phyloP scores from a whole-genome alignment of 2,797 vertebrate species.

The Anolis apletophallus region DNA sequence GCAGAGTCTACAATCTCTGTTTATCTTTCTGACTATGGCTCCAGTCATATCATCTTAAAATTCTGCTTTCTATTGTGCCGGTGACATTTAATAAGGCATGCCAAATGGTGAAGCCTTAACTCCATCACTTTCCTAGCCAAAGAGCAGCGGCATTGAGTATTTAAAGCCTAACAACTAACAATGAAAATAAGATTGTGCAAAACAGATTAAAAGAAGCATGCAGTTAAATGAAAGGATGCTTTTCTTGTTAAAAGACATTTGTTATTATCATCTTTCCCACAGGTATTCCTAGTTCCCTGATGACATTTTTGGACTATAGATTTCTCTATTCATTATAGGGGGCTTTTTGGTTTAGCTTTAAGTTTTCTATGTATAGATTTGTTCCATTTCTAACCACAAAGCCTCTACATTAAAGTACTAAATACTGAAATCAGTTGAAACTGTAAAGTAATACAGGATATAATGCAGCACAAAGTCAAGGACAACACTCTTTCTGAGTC shows the following conservation, averaged over 20 bases:
- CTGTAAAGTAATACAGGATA: not conserved
- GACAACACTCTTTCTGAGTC: not conserved
- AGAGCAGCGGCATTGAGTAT: constrained; percentile 45
- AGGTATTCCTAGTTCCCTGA: not conserved
- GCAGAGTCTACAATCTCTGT: constrained; percentile 41
- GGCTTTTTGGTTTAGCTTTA: not conserved
- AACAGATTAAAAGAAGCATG: constrained; percentile 19
- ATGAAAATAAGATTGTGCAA: not conserved
- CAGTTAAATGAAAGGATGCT: constrained; percentile 18
- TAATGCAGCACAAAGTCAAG: not conserved
- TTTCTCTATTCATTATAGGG: not conserved
- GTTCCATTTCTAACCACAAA: not conserved
- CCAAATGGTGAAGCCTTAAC: constrained; percentile 35
- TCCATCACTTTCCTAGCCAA: constrained; percentile 49
- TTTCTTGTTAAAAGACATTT: constrained; percentile 6
- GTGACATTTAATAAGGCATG: constrained; percentile 33
- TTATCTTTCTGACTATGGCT: constrained; percentile 50
- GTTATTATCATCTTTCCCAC: not conserved
- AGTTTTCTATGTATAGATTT: not conserved
- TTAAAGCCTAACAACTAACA: constrained; percentile 17
- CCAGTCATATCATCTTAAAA: constrained; percentile 39
- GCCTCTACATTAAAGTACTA: not conserved
- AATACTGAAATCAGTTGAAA: not conserved
- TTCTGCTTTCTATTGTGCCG: constrained; percentile 34
- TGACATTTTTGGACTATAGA: constrained; percentile 31